Evolutionary conservation across 2,888 invertebrate genomes (phyloP).

Genomic region (Heliconius charithonia): DNA sequence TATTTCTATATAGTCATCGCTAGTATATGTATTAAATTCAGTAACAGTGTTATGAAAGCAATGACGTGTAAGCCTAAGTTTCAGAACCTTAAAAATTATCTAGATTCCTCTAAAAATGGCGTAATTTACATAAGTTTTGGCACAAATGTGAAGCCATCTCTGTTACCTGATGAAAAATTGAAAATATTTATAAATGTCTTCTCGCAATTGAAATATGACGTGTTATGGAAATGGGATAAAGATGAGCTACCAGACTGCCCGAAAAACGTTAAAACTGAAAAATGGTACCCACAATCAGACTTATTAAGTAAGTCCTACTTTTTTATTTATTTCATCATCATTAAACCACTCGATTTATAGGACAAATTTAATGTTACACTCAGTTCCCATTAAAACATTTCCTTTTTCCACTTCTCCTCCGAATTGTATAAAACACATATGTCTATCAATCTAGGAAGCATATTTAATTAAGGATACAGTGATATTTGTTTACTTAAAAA

Average conservation of each 20-base stretch:
- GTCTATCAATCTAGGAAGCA: too few species aligned
- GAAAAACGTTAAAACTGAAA: conserved; percentile 57
- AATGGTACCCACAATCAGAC: conserved; percentile 68
- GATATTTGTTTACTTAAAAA: too few species aligned
- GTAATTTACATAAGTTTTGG: conserved; percentile 66
- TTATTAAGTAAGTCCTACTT: conserved; percentile 54
- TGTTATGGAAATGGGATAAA: conserved; percentile 65
- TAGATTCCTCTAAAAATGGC: conserved; percentile 59
- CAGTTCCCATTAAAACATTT: too few species aligned
- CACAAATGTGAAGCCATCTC: conserved; percentile 54
- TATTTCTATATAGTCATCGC: too few species aligned
- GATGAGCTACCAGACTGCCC: conserved; percentile 53
- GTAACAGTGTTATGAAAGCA: too few species aligned
- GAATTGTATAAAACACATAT: too few species aligned
- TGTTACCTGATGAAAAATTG: conserved; percentile 52
- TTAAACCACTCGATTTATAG: too few species aligned
- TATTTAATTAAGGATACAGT: too few species aligned
- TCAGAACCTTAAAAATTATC: conserved; percentile 37
- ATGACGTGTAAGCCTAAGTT: too few species aligned
- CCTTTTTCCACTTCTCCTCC: too few species aligned
- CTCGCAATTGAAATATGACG: conserved; percentile 59
- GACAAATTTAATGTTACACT: too few species aligned
- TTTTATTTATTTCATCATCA: background rate
- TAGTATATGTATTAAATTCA: too few species aligned
- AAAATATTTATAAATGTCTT: conserved; percentile 56